These are phyloP conservation scores for Parazoanthus darwini DNA, from an alignment of 92 coral and sea anemone species.

Conservation along the genomic window DNA sequence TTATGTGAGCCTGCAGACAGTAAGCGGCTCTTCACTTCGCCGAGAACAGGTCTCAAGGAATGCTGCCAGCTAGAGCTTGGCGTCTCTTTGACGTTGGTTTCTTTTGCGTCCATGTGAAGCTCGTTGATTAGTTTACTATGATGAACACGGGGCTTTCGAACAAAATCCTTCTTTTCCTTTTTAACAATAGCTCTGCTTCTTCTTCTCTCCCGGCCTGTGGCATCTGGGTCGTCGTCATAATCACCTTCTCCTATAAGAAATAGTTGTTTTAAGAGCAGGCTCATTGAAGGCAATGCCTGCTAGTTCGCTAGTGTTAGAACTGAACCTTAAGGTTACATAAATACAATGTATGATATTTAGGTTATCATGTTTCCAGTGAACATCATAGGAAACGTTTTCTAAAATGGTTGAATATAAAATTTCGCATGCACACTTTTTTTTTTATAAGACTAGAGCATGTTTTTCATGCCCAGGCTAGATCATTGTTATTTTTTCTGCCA, in stretches of 20 bases:
- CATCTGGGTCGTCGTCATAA: constrained; percentile 29
- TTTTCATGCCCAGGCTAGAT: no score
- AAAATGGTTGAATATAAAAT: no score
- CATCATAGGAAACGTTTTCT: no score
- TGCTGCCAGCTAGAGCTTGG: constrained; percentile 37
- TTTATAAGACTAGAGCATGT: no score
- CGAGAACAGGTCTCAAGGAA: constrained; percentile 18
- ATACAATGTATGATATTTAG: no score
- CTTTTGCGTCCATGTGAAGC: constrained; percentile 31
- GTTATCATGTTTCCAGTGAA: no score
- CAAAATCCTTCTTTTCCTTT: constrained; percentile 61
- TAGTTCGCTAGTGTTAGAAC: no score
- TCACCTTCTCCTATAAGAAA: neutral
- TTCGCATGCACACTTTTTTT: no score
- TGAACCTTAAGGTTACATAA: no score
- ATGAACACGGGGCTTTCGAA: constrained; percentile 57
- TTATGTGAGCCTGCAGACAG: constrained; percentile 34
- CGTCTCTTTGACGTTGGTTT: constrained; percentile 22
- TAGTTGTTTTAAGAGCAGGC: neutral
- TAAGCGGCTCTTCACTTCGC: constrained; percentile 35
- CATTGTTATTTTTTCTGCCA: no score
- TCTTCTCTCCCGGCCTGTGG: constrained; percentile 27
- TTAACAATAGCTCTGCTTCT: constrained; percentile 35
- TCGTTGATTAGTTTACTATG: constrained; percentile 59
- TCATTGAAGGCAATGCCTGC: no score